Conservation (phyloP, 2,113 vertebrate genomes). For the Potamarius usumacintae region DNA sequence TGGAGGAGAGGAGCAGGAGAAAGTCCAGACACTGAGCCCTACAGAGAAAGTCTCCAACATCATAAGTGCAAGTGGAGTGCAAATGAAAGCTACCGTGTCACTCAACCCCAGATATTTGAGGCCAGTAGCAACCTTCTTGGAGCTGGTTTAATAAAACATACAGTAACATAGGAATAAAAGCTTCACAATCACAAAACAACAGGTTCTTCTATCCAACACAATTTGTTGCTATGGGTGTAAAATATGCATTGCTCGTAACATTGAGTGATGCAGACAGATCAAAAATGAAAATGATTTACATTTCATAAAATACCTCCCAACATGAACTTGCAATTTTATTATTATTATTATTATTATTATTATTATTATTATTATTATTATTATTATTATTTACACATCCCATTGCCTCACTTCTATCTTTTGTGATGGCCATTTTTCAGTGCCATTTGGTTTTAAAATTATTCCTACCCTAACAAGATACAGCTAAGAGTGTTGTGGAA, state of each 20-base stretch:
- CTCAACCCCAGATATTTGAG: background rate
- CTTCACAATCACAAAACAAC: background rate
- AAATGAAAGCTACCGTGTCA: background rate
- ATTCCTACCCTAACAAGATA: constrained; percentile 16
- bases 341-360: background rate
- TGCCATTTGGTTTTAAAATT: constrained; percentile 20
- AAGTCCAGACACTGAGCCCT: constrained; percentile 5
- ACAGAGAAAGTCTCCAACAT: constrained; percentile 1
- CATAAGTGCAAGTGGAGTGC: background rate
- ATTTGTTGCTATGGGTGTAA: background rate
- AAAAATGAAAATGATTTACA: background rate
- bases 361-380: no score
- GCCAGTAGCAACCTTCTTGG: background rate
- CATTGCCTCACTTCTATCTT: background rate
- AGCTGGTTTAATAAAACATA: background rate
- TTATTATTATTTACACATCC: background rate
- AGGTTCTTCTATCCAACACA: background rate
- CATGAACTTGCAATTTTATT: no score
- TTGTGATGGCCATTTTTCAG: constrained; percentile 9
- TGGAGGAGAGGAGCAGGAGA: constrained; percentile 22
- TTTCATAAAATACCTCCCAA: background rate
- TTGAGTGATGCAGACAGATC: background rate
- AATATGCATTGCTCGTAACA: background rate
- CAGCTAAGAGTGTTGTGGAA: constrained; percentile 35
- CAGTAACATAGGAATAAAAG: background rate